These are phyloP conservation scores for Shinisaurus crocodilurus DNA, from an alignment of 2,113 vertebrate species.

Conservation along the genomic window DNA sequence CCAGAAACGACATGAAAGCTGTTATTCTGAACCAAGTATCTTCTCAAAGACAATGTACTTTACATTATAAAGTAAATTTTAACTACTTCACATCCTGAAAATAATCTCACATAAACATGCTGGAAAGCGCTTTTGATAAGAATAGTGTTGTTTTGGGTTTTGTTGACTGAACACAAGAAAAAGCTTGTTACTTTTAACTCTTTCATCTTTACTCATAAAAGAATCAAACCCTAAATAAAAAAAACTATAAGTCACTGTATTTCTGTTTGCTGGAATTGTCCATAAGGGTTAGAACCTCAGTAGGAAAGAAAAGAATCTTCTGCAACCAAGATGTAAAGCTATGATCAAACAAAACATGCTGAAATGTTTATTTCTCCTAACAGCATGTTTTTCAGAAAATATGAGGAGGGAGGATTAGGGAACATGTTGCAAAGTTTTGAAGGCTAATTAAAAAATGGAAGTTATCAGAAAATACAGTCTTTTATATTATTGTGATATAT, in stretches of 20 bases:
- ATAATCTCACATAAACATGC: neutral
- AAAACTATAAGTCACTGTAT: neutral
- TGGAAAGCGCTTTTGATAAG: neutral
- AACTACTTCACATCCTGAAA: constrained; percentile 1
- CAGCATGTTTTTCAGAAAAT: neutral
- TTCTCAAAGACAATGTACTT: neutral
- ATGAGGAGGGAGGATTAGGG: neutral
- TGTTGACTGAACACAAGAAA: neutral
- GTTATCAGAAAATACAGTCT: neutral
- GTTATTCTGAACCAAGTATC: neutral
- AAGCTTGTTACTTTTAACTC: neutral
- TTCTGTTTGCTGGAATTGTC: neutral
- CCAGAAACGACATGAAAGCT: neutral
- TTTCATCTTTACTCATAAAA: constrained; percentile 15
- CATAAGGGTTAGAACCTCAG: neutral
- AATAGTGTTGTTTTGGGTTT: neutral
- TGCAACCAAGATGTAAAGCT: constrained; percentile 8
- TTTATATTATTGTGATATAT: neutral
- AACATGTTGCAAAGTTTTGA: neutral
- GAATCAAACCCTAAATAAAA: neutral
- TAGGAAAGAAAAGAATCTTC: neutral
- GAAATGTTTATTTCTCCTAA: neutral
- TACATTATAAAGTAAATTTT: constrained; percentile 2
- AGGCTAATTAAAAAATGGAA: neutral
- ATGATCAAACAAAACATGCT: neutral